These are phyloP conservation scores for Galeopterus variegatus DNA, from an alignment of 2,113 vertebrate species.

Conservation along the genomic window DNA sequence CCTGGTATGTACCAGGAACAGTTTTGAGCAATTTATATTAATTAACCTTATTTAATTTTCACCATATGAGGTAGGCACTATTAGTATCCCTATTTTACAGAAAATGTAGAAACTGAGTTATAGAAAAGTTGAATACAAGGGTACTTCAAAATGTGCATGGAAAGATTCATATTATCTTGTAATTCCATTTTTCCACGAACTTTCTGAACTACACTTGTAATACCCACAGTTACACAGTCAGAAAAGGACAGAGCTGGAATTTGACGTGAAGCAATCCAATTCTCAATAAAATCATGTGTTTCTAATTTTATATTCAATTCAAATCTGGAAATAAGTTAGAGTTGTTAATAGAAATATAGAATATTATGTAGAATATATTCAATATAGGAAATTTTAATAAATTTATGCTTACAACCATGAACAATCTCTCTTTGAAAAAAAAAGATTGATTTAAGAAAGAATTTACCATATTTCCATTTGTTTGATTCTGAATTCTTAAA, in stretches of 20 bases:
- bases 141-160: no score
- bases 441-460: background rate
- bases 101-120: background rate
- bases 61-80: background rate
- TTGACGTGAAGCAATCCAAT: background rate
- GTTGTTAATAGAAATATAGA: background rate
- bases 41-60: background rate
- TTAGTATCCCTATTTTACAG: background rate
- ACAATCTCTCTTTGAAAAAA: background rate
- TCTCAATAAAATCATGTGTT: background rate
- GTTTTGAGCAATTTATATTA: background rate
- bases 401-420: background rate
- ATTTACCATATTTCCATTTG: background rate
- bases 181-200: no score
- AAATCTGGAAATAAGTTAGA: background rate
- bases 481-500: background rate
- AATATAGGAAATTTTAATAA: background rate
- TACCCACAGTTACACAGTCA: no score
- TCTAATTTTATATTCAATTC: background rate
- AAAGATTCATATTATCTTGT: no score
- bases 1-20: background rate
- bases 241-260: background rate
- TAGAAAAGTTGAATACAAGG: background rate
- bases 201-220: no score
- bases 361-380: background rate